Conservation (phyloP, 1,140 invertebrate species). For the Steinernema feltiae region DNA sequence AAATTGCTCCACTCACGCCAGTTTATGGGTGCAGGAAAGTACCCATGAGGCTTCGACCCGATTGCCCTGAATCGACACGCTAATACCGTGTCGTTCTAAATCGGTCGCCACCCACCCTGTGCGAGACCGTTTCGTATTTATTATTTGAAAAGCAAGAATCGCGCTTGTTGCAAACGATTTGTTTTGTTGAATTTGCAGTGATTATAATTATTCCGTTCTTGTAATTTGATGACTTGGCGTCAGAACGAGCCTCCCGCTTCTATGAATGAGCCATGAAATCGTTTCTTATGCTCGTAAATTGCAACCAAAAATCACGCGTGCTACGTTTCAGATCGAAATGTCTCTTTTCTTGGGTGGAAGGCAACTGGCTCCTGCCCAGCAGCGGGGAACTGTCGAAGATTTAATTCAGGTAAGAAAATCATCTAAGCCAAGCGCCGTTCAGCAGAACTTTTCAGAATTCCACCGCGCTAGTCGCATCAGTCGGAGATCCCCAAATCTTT, state of each 20-base stretch:
- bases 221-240: no score
- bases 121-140: neutral
- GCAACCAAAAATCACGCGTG: neutral
- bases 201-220: no score
- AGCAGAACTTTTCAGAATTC: conserved; percentile 19
- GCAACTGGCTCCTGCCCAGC: neutral
- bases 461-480: conserved; percentile 23
- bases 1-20: no score
- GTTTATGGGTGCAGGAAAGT: no score
- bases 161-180: neutral
- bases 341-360: neutral
- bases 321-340: neutral
- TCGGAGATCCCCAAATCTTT: conserved; percentile 20
- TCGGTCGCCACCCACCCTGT: no score
- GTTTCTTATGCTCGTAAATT: neutral
- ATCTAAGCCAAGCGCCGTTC: neutral
- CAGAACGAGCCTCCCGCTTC: no score
- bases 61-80: no score
- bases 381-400: neutral
- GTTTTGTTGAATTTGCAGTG: neutral
- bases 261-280: neutral
- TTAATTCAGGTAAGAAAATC: neutral
- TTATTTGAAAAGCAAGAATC: neutral
- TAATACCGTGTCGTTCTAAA: no score
- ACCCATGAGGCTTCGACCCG: no score